These are phyloP conservation scores for Aphelocoma californica DNA, from an alignment of 2,797 vertebrate species.

Conservation along the genomic window DNA sequence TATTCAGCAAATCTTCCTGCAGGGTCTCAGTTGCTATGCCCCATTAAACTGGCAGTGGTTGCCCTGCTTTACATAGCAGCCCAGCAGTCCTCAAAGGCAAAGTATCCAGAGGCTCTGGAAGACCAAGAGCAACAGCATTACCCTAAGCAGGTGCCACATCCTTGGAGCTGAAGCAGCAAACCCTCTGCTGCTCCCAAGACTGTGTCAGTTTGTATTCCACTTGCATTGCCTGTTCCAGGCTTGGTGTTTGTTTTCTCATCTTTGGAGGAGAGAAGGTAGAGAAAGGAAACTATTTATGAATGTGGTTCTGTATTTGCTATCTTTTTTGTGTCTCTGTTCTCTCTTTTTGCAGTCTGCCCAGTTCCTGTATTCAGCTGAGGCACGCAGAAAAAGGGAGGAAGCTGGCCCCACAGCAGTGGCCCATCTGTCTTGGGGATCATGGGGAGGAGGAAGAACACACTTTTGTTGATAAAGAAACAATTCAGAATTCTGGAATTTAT, in stretches of 20 bases:
- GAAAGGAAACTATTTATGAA: not conserved
- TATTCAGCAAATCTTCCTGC: not conserved
- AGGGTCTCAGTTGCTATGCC: not conserved
- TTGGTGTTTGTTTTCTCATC: not conserved
- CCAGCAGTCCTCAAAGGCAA: not conserved
- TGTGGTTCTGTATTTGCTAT: not conserved
- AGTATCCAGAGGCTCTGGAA: not conserved
- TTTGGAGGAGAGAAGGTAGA: not conserved
- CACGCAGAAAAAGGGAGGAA: not conserved
- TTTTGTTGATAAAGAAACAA: not conserved
- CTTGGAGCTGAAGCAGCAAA: accelerated
- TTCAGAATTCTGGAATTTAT: not conserved
- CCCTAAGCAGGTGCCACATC: not conserved
- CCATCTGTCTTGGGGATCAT: not conserved
- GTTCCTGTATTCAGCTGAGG: not conserved
- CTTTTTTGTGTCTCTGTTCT: not conserved
- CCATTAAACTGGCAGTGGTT: not conserved
- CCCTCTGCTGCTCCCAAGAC: not conserved
- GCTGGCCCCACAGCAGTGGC: not conserved
- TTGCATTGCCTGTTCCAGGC: not conserved
- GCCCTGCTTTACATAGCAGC: not conserved
- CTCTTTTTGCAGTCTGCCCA: not conserved
- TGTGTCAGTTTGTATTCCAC: not conserved
- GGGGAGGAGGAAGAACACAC: not conserved
- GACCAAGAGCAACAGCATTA: not conserved